A percentile compares a stretch with the other conserved stretches of the same genome.
These are phyloP conservation scores for Netelia virgata DNA, from an alignment of 2,888 invertebrate genomes.

Conservation along the genomic window DNA sequence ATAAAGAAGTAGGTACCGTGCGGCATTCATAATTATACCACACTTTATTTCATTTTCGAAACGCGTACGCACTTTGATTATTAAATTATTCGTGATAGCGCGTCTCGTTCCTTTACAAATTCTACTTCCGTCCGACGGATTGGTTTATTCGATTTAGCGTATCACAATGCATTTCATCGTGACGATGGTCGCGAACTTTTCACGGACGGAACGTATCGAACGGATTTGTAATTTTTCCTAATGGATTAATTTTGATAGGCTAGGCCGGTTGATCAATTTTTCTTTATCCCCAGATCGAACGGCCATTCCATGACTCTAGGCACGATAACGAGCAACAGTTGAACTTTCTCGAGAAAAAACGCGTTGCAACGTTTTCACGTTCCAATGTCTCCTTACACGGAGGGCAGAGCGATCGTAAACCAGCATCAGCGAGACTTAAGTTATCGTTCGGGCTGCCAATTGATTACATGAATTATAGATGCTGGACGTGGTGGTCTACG, in stretches of 20 bases:
- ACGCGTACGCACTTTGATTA: neutral
- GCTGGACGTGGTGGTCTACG: slow-evolving; percentile 58
- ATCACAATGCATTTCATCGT: no score
- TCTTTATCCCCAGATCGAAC: neutral
- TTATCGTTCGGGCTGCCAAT: slow-evolving; percentile 77
- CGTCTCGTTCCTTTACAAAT: neutral
- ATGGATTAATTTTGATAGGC: no score
- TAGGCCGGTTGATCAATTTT: neutral
- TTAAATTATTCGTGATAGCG: neutral
- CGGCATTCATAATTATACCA: neutral
- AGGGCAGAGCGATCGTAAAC: slow-evolving; percentile 73
- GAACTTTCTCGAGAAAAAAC: neutral
- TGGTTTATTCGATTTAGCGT: neutral
- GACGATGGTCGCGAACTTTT: no score
- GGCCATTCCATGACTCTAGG: neutral
- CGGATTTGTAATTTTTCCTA: no score
- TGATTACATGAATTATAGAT: slow-evolving; percentile 81
- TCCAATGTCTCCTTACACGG: slow-evolving; percentile 30
- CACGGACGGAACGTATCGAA: no score
- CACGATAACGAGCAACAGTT: slow-evolving; percentile 28
- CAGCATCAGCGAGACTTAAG: slow-evolving; percentile 71
- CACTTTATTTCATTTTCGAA: neutral
- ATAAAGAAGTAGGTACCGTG: neutral
- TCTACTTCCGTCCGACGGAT: neutral
- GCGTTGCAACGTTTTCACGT: slow-evolving; percentile 33